Conservation (phyloP, 2,888 invertebrate genomes). For the Phyto melanocephala region DNA sequence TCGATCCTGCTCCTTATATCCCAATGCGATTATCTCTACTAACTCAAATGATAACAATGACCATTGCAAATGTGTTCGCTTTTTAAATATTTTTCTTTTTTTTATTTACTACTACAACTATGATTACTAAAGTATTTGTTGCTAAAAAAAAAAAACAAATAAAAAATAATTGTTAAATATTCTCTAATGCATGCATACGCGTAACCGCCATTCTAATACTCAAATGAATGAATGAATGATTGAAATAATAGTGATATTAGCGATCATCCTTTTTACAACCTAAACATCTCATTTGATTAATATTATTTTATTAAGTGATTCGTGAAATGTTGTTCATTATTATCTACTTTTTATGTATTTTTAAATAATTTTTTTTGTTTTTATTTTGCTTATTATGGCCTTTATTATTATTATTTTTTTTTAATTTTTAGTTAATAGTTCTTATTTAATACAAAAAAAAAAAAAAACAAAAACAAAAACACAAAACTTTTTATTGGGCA, state of each 20-base stretch:
- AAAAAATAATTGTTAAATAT: slow-evolving; percentile 53
- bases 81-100: slow-evolving; percentile 17
- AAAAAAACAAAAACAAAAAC: slow-evolving; percentile 1
- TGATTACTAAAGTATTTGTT: slow-evolving; percentile 32
- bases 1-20: slow-evolving; percentile 44
- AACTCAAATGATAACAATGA: slow-evolving; percentile 50
- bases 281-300: slow-evolving; percentile 36
- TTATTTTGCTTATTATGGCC: slow-evolving; percentile 58
- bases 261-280: slow-evolving; percentile 28
- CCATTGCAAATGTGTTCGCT: slow-evolving; percentile 38
- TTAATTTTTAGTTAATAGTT: slow-evolving; percentile 74
- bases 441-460: slow-evolving; percentile 71
- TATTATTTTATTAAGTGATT: slow-evolving; percentile 41
- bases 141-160: slow-evolving; percentile 58
- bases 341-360: slow-evolving; percentile 58
- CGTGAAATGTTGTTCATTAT: slow-evolving; percentile 77
- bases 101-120: slow-evolving; percentile 7
- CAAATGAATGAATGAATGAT: background rate
- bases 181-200: background rate
- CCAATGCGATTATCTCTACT: slow-evolving; percentile 51
- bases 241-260: slow-evolving; percentile 31
- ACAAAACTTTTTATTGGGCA: slow-evolving; percentile 69
- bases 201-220: background rate
- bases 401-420: slow-evolving; percentile 70
- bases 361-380: slow-evolving; percentile 44